These are phyloP conservation scores for Eristalis intricaria DNA, from an alignment of 2,888 invertebrate genomes.

Conservation along the genomic window DNA sequence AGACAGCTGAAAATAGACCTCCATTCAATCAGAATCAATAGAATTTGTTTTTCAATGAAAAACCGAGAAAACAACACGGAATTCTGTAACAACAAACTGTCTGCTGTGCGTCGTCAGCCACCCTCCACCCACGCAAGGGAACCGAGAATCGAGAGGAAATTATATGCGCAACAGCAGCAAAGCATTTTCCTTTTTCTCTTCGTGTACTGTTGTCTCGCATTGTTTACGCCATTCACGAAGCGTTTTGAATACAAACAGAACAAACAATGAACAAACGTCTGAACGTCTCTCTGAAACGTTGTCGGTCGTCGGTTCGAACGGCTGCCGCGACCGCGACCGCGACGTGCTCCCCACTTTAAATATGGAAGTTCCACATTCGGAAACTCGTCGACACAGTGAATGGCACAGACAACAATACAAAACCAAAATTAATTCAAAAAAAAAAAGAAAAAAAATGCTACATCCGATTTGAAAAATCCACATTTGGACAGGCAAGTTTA, in stretches of 20 bases:
- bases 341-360: slow-evolving; percentile 11
- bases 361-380: slow-evolving; percentile 44
- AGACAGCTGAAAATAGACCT: neutral
- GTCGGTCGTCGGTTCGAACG: neutral
- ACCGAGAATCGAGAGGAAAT: neutral
- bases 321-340: neutral
- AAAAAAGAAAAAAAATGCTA: slow-evolving; percentile 27
- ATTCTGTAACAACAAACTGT: slow-evolving; percentile 46
- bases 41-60: neutral
- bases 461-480: slow-evolving; percentile 67
- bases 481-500: slow-evolving; percentile 40
- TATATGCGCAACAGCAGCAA: slow-evolving; percentile 68
- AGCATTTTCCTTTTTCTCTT: slow-evolving; percentile 34
- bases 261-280: slow-evolving; percentile 21
- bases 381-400: neutral
- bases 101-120: slow-evolving; percentile 28
- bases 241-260: slow-evolving; percentile 32
- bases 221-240: slow-evolving; percentile 62
- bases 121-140: neutral
- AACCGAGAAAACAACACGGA: neutral
- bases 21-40: neutral
- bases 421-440: neutral
- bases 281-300: neutral
- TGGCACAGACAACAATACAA: neutral
- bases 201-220: slow-evolving; percentile 23